A percentile compares a stretch with the other conserved stretches of the same genome.
Conservation (phyloP, 2,113 vertebrate genomes). For the Prunella fulvescens region DNA sequence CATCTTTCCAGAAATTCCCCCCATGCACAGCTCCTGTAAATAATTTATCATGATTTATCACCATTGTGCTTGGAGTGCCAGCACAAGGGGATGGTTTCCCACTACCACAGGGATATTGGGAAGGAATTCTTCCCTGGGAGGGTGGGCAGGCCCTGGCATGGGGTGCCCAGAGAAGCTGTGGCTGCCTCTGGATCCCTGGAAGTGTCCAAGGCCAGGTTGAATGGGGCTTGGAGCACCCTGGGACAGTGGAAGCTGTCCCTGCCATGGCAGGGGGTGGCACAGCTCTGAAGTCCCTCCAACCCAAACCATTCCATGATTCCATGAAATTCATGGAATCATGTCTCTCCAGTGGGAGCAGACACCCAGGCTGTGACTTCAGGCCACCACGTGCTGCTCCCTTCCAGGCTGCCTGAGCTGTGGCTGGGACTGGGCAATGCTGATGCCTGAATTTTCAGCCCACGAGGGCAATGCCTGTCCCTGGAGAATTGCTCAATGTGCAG, state of each 20-base stretch:
- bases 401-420: neutral
- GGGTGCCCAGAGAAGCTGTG: neutral
- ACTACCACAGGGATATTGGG: neutral
- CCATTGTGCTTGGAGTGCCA: neutral
- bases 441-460: conserved; percentile 9
- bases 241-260: accelerated
- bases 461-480: neutral
- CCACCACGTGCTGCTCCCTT: neutral
- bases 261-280: neutral
- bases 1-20: neutral
- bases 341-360: neutral
- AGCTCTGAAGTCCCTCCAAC: neutral
- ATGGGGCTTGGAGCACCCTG: accelerated
- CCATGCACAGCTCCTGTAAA: neutral
- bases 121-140: accelerated
- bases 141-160: neutral
- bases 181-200: neutral
- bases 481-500: conserved; percentile 61
- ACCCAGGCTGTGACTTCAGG: neutral
- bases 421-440: conserved; percentile 3
- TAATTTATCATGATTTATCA: neutral
- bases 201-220: neutral
- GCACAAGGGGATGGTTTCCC: neutral
- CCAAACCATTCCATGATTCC: neutral
- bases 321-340: neutral